A percentile compares a stretch with the other conserved stretches of the same genome.
Conservation (phyloP, 2,888 invertebrate species). For the Torymus tubicola region DNA sequence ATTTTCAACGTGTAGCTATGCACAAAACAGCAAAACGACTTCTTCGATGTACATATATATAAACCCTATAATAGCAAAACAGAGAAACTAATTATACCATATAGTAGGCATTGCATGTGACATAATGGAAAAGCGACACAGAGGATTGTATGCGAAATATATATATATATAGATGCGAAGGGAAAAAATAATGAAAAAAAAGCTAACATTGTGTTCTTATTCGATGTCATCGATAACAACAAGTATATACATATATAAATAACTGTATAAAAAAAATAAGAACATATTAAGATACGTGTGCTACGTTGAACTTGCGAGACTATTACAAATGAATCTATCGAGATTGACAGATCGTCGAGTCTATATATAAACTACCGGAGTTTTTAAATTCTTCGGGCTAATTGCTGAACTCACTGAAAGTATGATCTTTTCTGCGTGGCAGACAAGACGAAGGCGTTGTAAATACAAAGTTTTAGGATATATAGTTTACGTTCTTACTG, state of each 20-base stretch:
- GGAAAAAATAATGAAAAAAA: slow-evolving; percentile 13
- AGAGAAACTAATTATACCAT: too few relatives aligned
- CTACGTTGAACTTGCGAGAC: too few relatives aligned
- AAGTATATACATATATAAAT: too few relatives aligned
- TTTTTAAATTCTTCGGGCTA: too few relatives aligned
- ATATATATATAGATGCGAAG: background rate
- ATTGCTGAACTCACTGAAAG: slow-evolving; percentile 43
- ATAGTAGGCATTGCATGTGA: background rate
- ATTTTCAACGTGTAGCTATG: too few relatives aligned
- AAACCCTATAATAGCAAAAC: too few relatives aligned
- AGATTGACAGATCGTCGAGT: too few relatives aligned
- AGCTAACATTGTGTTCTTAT: slow-evolving; percentile 30
- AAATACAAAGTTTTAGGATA: slow-evolving; percentile 28
- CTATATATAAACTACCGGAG: background rate
- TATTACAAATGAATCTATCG: too few relatives aligned
- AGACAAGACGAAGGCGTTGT: slow-evolving; percentile 23
- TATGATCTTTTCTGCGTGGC: slow-evolving; percentile 26
- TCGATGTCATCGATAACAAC: slow-evolving; percentile 11
- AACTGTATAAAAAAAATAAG: too few relatives aligned
- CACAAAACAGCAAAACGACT: too few relatives aligned
- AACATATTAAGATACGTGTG: too few relatives aligned
- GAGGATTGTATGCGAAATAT: slow-evolving; percentile 33
- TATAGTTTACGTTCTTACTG: slow-evolving; percentile 36
- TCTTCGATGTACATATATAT: too few relatives aligned
- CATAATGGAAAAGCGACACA: slow-evolving; percentile 26